Conservation (phyloP, 2,113 vertebrate genomes). For the Theristicus caerulescens region DNA sequence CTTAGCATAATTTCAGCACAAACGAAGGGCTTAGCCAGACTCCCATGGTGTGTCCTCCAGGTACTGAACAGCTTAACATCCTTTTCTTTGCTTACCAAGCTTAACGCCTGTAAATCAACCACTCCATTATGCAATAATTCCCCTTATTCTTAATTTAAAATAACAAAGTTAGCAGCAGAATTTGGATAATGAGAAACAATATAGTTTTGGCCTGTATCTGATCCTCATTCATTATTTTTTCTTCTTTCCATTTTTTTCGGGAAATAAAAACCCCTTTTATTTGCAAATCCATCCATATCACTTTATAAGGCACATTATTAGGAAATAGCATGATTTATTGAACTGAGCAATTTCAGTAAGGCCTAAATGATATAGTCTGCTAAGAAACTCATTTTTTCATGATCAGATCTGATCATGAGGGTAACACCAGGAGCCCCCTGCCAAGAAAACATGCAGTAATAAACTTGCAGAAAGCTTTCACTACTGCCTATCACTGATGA, state of each 20-base stretch:
- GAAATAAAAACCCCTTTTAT: neutral
- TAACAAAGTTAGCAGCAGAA: constrained; percentile 25
- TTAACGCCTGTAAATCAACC: constrained; percentile 45
- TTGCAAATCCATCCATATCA: constrained; percentile 56
- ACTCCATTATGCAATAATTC: constrained; percentile 34
- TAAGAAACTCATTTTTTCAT: constrained; percentile 38
- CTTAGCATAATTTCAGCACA: constrained; percentile 51
- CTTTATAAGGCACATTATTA: constrained; percentile 59
- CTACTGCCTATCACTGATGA: constrained; percentile 10
- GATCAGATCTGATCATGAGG: constrained; percentile 40
- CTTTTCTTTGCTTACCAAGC: constrained; percentile 32
- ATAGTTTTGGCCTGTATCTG: constrained; percentile 1
- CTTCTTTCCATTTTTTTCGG: neutral
- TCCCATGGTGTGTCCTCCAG: constrained; percentile 54
- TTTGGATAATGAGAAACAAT: constrained; percentile 15
- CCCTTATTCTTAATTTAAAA: constrained; percentile 57
- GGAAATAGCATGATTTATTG: constrained; percentile 70
- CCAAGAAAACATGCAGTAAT: constrained; percentile 40
- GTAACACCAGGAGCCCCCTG: constrained; percentile 24
- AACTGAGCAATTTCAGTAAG: constrained; percentile 59
- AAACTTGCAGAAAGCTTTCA: constrained; percentile 46
- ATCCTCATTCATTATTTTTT: constrained; percentile 59
- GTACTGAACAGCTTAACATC: constrained; percentile 56
- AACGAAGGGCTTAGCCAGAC: constrained; percentile 41
- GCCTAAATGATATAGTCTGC: constrained; percentile 28